Base-by-base conservation (phyloP, 2,888 invertebrate genomes). In the Troilus luridus region DNA sequence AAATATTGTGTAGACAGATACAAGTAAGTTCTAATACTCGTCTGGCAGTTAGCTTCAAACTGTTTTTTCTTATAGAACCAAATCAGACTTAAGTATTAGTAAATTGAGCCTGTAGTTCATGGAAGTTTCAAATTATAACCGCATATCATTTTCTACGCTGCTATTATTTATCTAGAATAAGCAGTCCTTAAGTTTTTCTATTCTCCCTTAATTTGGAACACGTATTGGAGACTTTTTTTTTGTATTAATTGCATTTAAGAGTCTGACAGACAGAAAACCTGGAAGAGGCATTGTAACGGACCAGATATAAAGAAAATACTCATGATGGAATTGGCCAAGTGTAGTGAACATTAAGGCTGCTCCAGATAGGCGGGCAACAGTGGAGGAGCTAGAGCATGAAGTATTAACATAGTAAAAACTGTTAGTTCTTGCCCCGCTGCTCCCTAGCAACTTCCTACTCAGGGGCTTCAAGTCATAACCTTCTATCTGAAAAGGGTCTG, bases 391-490 rank as follows among this genome's bases (percentile, higher is more conserved):
- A 89, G 89, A 89, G 89, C 89, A 64, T 89, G 89, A 89, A 89
- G 64, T 89, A 89, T 89, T 89, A 89, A 89, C 89, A 89, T 89
- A 54, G 89, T 62, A 89, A 89, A 89, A 64, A 89, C 89, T 62
- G 89, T 89, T 88, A 88, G 88, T 60, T 58, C 88, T 59, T 41
- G 88, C 27, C n/a, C 62, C 62, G 60, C 88, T 88, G 60, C 27
- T 19, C 41, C 81, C 54, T 81, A 27, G 7, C 64, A 8, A 64
- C 64, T 64, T 77, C 72, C 72, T 77, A 27, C 27, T 72, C 12
- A 27, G 64, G 7, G n/a, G 9, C 41, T 41, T 41, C 41, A 41
- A 41, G 41, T 41, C 41, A 41, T 41, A 41, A 41, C 41, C 41
- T 3, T 41, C 41, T 3, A 41, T 41, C 41, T 3, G 41, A 41